Evolutionary conservation across 1,140 invertebrate genomes (phyloP), one percentile per base, ranked within the genome.

Genomic region (Zaprionus gabonicus): DNA sequence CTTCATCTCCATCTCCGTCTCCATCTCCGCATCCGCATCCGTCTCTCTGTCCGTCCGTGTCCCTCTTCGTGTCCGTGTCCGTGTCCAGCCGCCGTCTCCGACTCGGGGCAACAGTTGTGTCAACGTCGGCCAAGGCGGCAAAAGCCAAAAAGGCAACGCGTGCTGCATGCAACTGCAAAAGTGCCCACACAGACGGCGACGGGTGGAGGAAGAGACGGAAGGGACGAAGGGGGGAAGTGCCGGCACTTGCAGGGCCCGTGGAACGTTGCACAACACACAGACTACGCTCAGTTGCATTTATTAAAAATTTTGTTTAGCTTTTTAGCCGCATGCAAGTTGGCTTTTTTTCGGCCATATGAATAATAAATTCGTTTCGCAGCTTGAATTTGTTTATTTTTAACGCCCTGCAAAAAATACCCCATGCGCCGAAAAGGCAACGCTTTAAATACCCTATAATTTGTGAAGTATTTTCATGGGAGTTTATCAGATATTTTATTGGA

Each of bases 131-230:
- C 53, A 67, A 73, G 55, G 49, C 60, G 41, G 55, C 60, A 41
- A 49, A 60, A 67, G 69, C 75, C 62, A 71, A 80, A 63, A 76
- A 53, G 59, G 64, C 44, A 71, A 70, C 65, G 84, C 84, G 84
- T 87, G 84, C 68, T 60, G 56, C 84, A 87, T 87, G 84, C 84
- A 88, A 87, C 84, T 70, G 68, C 65, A 78, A 64, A 83, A 88
- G 58, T 80, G 77, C 62, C 80, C 79, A 60, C n/a, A 12, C 17
- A 25, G 41, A 10, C 27, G 34, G 6, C 13, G 31, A 23, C 27
- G 34, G 15, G 20, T 25, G 28, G n/a, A 36, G 2, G 12, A 2
- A 20, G 13, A 25, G 46, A 9, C 2, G 27, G 9, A n/a, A 17
- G 28, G 55, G 38, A 15, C 41, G 60, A 20, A 44, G 44, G 58